phyloP scores from a whole-genome alignment of 2,113 vertebrate species.

The Elephantulus edwardii region DNA sequence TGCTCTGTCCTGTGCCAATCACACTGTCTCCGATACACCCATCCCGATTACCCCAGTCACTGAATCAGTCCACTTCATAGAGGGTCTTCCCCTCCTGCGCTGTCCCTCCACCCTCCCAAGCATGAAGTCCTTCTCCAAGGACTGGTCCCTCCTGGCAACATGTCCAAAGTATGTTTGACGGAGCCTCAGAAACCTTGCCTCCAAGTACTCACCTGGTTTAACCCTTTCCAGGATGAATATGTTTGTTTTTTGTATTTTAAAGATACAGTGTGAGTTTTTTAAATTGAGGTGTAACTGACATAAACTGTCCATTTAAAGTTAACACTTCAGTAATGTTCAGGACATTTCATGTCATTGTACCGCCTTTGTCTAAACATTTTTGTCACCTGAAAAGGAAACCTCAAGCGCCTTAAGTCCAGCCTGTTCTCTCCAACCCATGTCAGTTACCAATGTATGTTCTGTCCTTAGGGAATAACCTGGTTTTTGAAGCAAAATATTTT shows the following conservation, averaged over 20 bases:
- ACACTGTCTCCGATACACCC: too few relatives aligned
- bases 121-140: too few relatives aligned
- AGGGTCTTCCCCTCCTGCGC: too few relatives aligned
- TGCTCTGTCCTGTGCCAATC: too few relatives aligned
- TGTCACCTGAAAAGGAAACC: background rate
- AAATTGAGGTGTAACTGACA: background rate
- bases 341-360: background rate
- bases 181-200: too few relatives aligned
- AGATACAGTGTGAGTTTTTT: background rate
- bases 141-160: too few relatives aligned
- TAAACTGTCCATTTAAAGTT: background rate
- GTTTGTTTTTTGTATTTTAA: slow-evolving; percentile 33
- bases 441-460: background rate
- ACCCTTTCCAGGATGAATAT: too few relatives aligned
- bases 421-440: background rate
- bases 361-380: background rate
- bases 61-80: too few relatives aligned
- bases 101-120: too few relatives aligned
- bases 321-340: background rate
- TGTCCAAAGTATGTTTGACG: too few relatives aligned
- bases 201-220: too few relatives aligned
- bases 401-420: background rate
- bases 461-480: background rate
- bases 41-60: too few relatives aligned
- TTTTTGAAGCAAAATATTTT: slow-evolving; percentile 27